Conservation (phyloP, 2,888 invertebrate genomes). For the Fissipunctia ypsillon region DNA sequence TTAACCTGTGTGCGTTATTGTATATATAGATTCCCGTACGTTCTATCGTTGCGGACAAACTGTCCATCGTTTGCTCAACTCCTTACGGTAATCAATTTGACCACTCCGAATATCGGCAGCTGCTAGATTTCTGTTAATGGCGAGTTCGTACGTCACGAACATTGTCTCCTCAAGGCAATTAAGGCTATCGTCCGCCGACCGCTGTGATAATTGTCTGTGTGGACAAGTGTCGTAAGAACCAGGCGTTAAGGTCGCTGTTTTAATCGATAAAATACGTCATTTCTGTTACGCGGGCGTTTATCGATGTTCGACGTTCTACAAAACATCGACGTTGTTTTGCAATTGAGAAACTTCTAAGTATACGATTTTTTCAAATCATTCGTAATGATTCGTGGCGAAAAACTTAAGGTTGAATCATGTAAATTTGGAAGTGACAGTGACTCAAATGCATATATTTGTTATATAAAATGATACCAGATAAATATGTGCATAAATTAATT, state of each 20-base stretch:
- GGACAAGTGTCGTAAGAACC: slow-evolving; percentile 18
- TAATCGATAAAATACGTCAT: slow-evolving; percentile 25
- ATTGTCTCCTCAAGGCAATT: slow-evolving; percentile 44
- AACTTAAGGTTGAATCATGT: slow-evolving; percentile 3
- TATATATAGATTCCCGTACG: no score
- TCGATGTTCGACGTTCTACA: slow-evolving; percentile 19
- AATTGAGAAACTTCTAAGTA: slow-evolving; percentile 28
- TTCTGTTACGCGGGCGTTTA: slow-evolving; percentile 14
- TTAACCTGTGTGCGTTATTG: no score
- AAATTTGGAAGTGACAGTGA: slow-evolving; percentile 32
- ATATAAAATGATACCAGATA: slow-evolving; percentile 8
- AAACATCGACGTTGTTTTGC: slow-evolving; percentile 29
- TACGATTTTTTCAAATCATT: slow-evolving; percentile 17
- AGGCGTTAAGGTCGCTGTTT: slow-evolving; percentile 39
- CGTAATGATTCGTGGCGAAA: slow-evolving; percentile 1
- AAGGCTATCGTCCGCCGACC: slow-evolving; percentile 34
- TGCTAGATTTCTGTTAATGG: slow-evolving; percentile 23
- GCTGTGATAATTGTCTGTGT: slow-evolving; percentile 33
- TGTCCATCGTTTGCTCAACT: neutral
- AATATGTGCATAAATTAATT: slow-evolving; percentile 38
- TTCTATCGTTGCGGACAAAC: neutral
- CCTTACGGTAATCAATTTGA: slow-evolving; percentile 27
- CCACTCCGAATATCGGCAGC: slow-evolving; percentile 7
- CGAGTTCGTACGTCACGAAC: slow-evolving; percentile 24
- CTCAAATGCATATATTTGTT: slow-evolving; percentile 32